phyloP scores from a whole-genome alignment of 2,888 invertebrate genomes.

The Arctia plantaginis region DNA sequence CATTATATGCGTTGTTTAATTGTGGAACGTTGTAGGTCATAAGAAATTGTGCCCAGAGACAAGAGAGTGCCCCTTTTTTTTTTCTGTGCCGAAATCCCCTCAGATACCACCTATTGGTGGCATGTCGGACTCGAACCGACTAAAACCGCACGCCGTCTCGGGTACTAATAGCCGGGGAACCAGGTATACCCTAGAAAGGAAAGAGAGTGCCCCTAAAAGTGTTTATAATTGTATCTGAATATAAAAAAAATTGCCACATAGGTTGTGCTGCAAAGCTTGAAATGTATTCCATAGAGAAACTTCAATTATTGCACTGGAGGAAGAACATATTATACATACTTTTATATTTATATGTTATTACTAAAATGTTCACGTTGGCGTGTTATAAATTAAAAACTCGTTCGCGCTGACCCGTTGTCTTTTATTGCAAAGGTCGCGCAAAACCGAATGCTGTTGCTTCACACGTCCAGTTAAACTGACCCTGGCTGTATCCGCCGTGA shows the following conservation, averaged over 20 bases:
- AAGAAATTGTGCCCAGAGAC: neutral
- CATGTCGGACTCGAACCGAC: too few species aligned
- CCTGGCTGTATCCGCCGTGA: slow-evolving; percentile 20
- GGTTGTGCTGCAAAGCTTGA: neutral
- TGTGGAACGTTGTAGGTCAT: neutral
- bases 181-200: neutral
- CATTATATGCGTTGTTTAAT: neutral
- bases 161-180: too few species aligned
- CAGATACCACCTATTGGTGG: too few species aligned
- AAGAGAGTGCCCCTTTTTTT: too few species aligned
- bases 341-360: neutral
- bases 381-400: slow-evolving; percentile 10
- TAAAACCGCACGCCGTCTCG: too few species aligned
- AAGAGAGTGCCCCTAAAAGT: neutral
- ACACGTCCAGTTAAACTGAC: slow-evolving; percentile 21
- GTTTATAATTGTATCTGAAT: neutral
- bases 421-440: slow-evolving; percentile 22
- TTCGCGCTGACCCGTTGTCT: slow-evolving; percentile 16
- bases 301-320: neutral
- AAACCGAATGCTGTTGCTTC: slow-evolving; percentile 19
- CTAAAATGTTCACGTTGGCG: neutral
- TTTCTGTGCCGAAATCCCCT: too few species aligned
- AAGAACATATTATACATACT: neutral
- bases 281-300: neutral
- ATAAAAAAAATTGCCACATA: too few species aligned